phyloP scores from a whole-genome alignment of 2,797 vertebrate genomes.

The Sparus aurata region DNA sequence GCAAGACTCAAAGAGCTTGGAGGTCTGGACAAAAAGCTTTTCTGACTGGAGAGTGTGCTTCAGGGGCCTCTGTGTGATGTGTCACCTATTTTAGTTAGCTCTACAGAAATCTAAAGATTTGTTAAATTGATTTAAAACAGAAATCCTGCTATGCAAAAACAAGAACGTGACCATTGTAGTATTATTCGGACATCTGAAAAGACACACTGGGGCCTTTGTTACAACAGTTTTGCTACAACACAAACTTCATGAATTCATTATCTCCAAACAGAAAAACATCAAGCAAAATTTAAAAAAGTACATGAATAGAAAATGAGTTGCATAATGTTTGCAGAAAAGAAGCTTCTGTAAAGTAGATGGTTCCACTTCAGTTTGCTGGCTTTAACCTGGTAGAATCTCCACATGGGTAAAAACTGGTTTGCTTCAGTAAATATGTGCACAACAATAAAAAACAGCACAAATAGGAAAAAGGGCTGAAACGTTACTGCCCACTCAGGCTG shows the following conservation, averaged over 20 bases:
- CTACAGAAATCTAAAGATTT: slow-evolving; percentile 38
- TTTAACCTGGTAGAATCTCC: slow-evolving; percentile 75
- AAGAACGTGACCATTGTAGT: slow-evolving; percentile 3
- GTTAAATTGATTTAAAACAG: slow-evolving; percentile 9
- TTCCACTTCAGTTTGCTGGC: slow-evolving; percentile 70
- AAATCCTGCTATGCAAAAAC: slow-evolving; percentile 13
- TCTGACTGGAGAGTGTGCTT: slow-evolving; percentile 25
- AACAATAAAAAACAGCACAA: slow-evolving; percentile 54
- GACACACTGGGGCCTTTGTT: slow-evolving; percentile 15
- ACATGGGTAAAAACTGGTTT: slow-evolving; percentile 71
- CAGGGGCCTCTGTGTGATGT: background rate
- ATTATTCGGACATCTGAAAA: slow-evolving; percentile 22
- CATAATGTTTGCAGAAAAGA: slow-evolving; percentile 75
- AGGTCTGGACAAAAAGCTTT: slow-evolving; percentile 29
- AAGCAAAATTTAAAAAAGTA: slow-evolving; percentile 26
- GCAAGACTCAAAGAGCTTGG: slow-evolving; percentile 13
- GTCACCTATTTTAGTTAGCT: background rate
- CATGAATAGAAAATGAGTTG: slow-evolving; percentile 39
- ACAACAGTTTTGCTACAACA: slow-evolving; percentile 16
- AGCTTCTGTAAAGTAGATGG: slow-evolving; percentile 21
- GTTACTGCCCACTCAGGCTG: slow-evolving; percentile 61
- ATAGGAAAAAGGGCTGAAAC: slow-evolving; percentile 50
- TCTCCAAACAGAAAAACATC: slow-evolving; percentile 46
- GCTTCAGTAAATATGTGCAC: slow-evolving; percentile 65
- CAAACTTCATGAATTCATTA: slow-evolving; percentile 32